Evolutionary conservation across 1,140 invertebrate genomes (phyloP).

Genomic region (Megalonaias nervosa): DNA sequence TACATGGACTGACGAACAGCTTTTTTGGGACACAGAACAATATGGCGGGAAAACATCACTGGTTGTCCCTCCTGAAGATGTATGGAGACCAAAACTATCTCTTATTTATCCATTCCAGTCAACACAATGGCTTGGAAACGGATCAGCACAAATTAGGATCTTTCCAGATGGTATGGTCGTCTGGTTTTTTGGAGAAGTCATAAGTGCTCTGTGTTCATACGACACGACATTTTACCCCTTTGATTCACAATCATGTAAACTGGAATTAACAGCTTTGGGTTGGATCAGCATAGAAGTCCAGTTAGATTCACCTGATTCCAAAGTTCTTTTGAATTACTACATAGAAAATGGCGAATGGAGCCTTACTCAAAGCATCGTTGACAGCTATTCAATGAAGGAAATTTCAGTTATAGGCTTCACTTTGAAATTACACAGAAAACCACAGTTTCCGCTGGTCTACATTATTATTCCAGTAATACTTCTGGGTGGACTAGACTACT

Average conservation of each 20-base stretch:
- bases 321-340: not conserved
- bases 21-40: constrained; percentile 14
- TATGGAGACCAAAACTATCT: constrained; percentile 22
- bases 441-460: constrained; percentile 73
- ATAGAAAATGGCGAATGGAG: constrained; percentile 27
- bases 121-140: constrained; percentile 13
- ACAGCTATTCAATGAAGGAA: not conserved
- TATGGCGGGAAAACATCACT: constrained; percentile 23
- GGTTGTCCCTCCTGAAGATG: constrained; percentile 8
- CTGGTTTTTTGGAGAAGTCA: constrained; percentile 10
- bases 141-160: constrained; percentile 5
- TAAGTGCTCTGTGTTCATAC: constrained; percentile 13
- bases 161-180: not conserved
- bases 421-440: constrained; percentile 7
- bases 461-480: constrained; percentile 76
- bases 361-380: not conserved
- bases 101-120: constrained; percentile 14
- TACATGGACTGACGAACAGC: constrained; percentile 18
- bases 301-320: not conserved
- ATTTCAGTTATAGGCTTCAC: not conserved
- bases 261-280: constrained; percentile 9
- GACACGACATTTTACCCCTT: constrained; percentile 29
- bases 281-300: not conserved
- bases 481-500: constrained; percentile 74
- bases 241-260: constrained; percentile 15